Percentiles rank a stretch among this genome's conserved stretches.
These are phyloP conservation scores for Andrena bicolor DNA, from an alignment of 2,888 invertebrate genomes.

Conservation along the genomic window DNA sequence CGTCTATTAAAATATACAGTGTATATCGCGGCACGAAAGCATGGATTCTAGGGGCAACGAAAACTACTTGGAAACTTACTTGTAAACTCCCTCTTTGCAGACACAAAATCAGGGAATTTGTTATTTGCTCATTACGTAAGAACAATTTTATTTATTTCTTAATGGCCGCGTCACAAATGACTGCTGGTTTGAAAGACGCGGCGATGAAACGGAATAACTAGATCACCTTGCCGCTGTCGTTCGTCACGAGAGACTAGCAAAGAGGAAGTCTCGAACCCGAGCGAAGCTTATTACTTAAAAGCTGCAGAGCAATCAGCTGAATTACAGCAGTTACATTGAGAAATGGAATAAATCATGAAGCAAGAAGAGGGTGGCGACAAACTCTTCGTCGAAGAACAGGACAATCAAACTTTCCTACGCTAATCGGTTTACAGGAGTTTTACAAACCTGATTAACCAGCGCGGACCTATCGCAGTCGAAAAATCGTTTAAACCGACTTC, in stretches of 20 bases:
- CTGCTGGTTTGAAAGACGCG: too few species aligned
- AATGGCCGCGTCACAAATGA: too few species aligned
- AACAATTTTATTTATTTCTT: too few species aligned
- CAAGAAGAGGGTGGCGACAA: not conserved
- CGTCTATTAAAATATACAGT: slow-evolving; percentile 19
- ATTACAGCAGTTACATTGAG: not conserved
- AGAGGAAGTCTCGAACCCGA: not conserved
- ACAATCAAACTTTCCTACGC: not conserved
- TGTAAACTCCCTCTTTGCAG: not conserved
- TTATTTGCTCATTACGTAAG: too few species aligned
- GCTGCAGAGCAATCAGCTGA: not conserved
- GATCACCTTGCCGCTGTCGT: too few species aligned
- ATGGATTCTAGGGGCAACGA: not conserved
- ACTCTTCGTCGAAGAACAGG: not conserved
- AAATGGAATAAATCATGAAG: not conserved
- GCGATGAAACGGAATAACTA: too few species aligned
- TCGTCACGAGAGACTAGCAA: too few species aligned
- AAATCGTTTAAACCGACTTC: not conserved
- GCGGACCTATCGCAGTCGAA: not conserved
- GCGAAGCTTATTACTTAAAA: not conserved
- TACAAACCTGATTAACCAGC: not conserved
- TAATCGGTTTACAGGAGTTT: not conserved
- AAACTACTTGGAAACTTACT: not conserved
- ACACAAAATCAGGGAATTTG: not conserved
- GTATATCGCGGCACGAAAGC: not conserved